Conservation (phyloP, 2,797 vertebrate genomes). For the Melanotaenia nigrans region DNA sequence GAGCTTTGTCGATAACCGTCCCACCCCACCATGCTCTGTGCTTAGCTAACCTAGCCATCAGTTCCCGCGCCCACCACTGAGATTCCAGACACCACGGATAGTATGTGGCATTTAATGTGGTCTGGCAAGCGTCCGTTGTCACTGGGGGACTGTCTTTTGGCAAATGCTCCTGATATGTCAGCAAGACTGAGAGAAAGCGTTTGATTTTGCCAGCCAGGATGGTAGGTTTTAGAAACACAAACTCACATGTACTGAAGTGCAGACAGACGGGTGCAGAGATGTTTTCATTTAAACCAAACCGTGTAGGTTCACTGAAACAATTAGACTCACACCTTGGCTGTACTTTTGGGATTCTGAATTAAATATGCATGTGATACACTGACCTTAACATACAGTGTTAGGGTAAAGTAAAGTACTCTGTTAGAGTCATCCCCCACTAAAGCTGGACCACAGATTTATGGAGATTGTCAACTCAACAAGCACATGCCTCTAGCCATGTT, state of each 20-base stretch:
- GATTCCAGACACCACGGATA: constrained; percentile 85
- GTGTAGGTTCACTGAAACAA: background rate
- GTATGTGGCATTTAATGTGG: constrained; percentile 86
- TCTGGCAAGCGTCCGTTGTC: constrained; percentile 81
- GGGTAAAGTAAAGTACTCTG: background rate
- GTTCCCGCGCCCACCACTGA: constrained; percentile 71
- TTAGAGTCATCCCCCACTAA: background rate
- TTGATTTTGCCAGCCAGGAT: constrained; percentile 29
- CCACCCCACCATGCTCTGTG: constrained; percentile 51
- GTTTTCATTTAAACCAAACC: constrained; percentile 19
- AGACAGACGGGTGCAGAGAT: background rate
- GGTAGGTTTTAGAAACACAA: constrained; percentile 25
- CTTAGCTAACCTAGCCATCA: constrained; percentile 70
- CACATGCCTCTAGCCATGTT: constrained; percentile 4
- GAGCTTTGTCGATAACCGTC: constrained; percentile 73
- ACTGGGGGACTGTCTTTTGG: constrained; percentile 69
- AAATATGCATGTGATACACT: background rate
- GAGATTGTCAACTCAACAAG: background rate
- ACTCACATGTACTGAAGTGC: constrained; percentile 16
- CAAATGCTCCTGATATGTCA: constrained; percentile 63
- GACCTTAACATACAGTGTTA: background rate
- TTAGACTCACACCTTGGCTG: background rate
- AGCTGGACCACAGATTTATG: background rate
- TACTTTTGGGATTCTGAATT: background rate
- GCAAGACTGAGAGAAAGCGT: constrained; percentile 51